Evolutionary conservation across 2,113 vertebrate genomes (phyloP).

Genomic region (Pagrus major): DNA sequence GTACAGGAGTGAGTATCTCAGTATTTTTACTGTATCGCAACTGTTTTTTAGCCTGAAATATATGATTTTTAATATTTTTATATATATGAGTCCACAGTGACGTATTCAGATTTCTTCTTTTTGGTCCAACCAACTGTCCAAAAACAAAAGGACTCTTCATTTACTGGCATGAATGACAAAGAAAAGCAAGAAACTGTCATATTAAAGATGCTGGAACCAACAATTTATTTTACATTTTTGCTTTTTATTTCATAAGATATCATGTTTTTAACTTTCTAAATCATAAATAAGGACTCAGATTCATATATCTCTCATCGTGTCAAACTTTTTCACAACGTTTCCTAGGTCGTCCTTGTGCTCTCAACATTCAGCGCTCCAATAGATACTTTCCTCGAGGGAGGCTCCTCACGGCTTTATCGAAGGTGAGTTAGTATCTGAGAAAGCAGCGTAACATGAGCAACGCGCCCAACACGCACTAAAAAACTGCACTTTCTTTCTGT

Average conservation of each 20-base stretch:
- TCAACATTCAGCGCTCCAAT: conserved; percentile 82
- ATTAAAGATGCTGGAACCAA: no score
- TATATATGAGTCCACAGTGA: no score
- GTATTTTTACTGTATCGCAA: neutral
- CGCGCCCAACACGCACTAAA: neutral
- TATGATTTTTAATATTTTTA: neutral
- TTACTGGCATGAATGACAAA: no score
- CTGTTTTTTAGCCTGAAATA: neutral
- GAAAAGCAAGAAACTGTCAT: no score
- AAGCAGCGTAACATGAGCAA: neutral
- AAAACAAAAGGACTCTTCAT: no score
- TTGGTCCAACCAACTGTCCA: no score
- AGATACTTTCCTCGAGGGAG: conserved; percentile 75
- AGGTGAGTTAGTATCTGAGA: conserved; percentile 71
- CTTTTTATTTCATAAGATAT: no score
- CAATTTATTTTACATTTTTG: no score
- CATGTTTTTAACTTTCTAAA: no score
- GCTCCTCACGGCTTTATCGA: conserved; percentile 85
- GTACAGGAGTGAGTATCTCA: conserved; percentile 82
- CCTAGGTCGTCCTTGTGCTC: conserved; percentile 84
- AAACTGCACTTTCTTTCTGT: neutral
- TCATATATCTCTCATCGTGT: neutral
- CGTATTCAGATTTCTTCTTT: no score
- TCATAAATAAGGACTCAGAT: no score
- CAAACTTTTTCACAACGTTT: neutral